Evolutionary conservation across 1,140 invertebrate species (phyloP).

Genomic region (Prorops nasuta): DNA sequence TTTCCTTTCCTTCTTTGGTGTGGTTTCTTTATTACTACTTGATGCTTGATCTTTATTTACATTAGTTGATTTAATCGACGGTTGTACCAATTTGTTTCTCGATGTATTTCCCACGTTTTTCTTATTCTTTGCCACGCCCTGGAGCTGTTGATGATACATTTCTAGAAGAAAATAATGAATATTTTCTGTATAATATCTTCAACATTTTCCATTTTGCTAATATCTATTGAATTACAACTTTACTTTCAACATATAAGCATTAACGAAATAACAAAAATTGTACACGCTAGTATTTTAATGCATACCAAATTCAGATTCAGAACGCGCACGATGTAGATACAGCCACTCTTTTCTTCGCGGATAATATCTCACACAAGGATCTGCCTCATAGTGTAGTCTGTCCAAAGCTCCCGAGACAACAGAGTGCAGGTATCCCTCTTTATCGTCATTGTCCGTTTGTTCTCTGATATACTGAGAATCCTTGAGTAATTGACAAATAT

Average conservation of each 20-base stretch:
- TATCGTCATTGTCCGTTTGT: slow-evolving; percentile 64
- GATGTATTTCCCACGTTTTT: slow-evolving; percentile 53
- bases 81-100: slow-evolving; percentile 44
- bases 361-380: slow-evolving; percentile 90
- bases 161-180: slow-evolving; percentile 30
- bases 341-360: slow-evolving; percentile 87
- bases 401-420: slow-evolving; percentile 88
- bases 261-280: background rate
- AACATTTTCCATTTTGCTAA: too few species aligned
- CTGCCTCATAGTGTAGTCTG: slow-evolving; percentile 82
- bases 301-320: slow-evolving; percentile 56
- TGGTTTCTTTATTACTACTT: slow-evolving; percentile 42
- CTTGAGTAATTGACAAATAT: slow-evolving; percentile 81
- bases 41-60: slow-evolving; percentile 49
- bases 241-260: background rate
- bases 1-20: slow-evolving; percentile 49
- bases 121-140: slow-evolving; percentile 60
- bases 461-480: slow-evolving; percentile 83
- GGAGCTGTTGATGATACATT: slow-evolving; percentile 65
- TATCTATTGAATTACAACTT: background rate
- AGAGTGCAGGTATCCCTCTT: slow-evolving; percentile 65
- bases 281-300: too few species aligned
- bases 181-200: background rate
- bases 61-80: slow-evolving; percentile 33
- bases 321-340: slow-evolving; percentile 74